Conservation (phyloP, 1,140 invertebrate species). For the Anastrepha ludens region DNA sequence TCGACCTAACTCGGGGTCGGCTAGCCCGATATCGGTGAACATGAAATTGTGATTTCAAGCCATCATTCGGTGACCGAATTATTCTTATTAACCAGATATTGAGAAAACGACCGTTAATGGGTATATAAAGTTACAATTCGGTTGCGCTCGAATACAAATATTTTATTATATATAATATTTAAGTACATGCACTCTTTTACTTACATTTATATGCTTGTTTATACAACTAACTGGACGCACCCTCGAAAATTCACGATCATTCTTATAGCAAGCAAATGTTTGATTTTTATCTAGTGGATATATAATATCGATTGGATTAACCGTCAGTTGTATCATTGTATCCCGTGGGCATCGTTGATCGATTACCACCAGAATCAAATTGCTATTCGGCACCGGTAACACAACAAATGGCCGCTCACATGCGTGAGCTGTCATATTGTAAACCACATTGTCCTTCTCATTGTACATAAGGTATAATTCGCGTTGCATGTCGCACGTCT, state of each 20-base stretch:
- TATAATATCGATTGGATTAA: constrained; percentile 79
- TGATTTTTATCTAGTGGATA: constrained; percentile 76
- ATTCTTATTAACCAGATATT: too few species aligned
- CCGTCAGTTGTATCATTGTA: constrained; percentile 71
- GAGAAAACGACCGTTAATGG: too few species aligned
- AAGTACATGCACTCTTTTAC: constrained; percentile 59
- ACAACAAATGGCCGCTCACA: constrained; percentile 86
- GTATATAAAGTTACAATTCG: too few species aligned
- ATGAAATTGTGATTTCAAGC: too few species aligned
- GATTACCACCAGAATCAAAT: constrained; percentile 88
- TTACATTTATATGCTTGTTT: constrained; percentile 82
- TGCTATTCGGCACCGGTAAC: constrained; percentile 86
- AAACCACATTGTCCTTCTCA: constrained; percentile 71
- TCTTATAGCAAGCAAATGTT: constrained; percentile 80
- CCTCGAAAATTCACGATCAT: constrained; percentile 77
- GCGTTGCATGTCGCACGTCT: constrained; percentile 72
- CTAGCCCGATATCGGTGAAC: too few species aligned
- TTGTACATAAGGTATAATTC: constrained; percentile 73
- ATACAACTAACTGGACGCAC: constrained; percentile 81
- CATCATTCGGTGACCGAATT: too few species aligned
- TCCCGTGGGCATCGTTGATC: constrained; percentile 80
- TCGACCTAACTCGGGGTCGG: too few species aligned
- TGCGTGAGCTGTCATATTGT: constrained; percentile 71
- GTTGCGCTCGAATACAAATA: too few species aligned
- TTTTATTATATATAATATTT: too few species aligned